These are phyloP conservation scores for Drosophila miranda DNA, from an alignment of 1,140 invertebrate species.

Conservation along the genomic window DNA sequence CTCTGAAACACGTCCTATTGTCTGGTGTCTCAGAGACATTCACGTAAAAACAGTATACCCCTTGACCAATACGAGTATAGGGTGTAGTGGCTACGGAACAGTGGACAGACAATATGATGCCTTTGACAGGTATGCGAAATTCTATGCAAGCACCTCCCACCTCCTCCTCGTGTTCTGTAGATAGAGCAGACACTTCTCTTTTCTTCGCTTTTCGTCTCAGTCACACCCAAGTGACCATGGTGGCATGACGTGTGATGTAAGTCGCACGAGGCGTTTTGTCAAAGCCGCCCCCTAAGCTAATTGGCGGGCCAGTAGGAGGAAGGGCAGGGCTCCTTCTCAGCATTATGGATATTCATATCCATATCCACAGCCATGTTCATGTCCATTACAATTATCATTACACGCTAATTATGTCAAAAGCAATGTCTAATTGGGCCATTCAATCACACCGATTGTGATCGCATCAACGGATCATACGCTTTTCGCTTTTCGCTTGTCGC, in stretches of 20 bases:
- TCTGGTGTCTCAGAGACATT: too few relatives aligned
- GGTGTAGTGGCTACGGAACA: conserved; percentile 14
- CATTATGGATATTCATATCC: neutral
- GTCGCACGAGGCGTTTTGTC: conserved; percentile 63
- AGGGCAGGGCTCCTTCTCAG: conserved; percentile 9
- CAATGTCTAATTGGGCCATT: conserved; percentile 66
- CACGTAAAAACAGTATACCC: too few relatives aligned
- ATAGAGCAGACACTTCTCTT: conserved; percentile 13
- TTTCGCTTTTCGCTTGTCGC: conserved; percentile 15
- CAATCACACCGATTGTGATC: conserved; percentile 71
- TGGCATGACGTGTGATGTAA: conserved; percentile 45
- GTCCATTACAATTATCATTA: conserved; percentile 77
- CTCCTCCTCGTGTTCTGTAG: neutral
- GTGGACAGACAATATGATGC: conserved; percentile 8
- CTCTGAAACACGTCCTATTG: too few relatives aligned
- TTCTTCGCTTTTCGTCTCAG: conserved; percentile 52
- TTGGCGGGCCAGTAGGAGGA: conserved; percentile 2
- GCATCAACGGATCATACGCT: conserved; percentile 52
- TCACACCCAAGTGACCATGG: conserved; percentile 56
- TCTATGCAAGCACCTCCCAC: conserved; percentile 18
- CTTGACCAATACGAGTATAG: too few relatives aligned
- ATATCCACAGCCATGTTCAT: conserved; percentile 15
- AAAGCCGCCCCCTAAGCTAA: conserved; percentile 27
- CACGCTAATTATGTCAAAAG: conserved; percentile 75
- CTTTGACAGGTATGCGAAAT: conserved; percentile 39